Evolutionary conservation across 1,140 invertebrate species (phyloP), one percentile per base, ranked within the genome.

Genomic region (Drosophila tropicalis): DNA sequence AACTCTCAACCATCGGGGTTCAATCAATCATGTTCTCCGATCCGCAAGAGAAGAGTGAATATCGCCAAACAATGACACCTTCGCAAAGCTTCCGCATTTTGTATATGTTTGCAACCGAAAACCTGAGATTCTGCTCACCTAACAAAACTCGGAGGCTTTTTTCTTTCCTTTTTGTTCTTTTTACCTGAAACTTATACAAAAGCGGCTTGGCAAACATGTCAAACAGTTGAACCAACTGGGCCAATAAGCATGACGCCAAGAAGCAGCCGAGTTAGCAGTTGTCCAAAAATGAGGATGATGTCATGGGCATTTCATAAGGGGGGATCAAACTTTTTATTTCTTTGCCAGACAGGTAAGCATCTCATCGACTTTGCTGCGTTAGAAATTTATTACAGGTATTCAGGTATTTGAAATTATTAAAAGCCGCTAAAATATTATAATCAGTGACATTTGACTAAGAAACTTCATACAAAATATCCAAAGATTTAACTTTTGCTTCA

Each of bases 191-290:
- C 25, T 69, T 54, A 82, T 68, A 56, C 68, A 82, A 55, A 66
- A 78, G 64, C 58, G 65, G 29, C 57, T 19, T 66, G 76, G 39
- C 70, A 73, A 81, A 62, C 81, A 70, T 72, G 70, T 55, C 71
- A 69, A 75, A 76, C 68, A 65, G 81, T 70, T 69, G 60, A 22
- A 51, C 66, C 79, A 85, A 85, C 79, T 82, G 83, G 83, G 72
- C 71, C 83, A 85, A 81, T 67, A 63, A 70, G 63, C 71, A 64
- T 56, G 65, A 64, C 3, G 15, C 15, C 44, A 15, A 47, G 15
- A 47, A 47, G 17, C 9, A 51, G 51, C 51, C 51, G n/a, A 67
- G 13, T 51, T n/a, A 58, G 60, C 34, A 39, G 56, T 70, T 70
- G 64, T 64, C 81, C 81, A 81, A 82, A 83, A 75, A 80, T 73